Conservation (phyloP, 2,888 invertebrate species). For the Bhutanitis thaidina region DNA sequence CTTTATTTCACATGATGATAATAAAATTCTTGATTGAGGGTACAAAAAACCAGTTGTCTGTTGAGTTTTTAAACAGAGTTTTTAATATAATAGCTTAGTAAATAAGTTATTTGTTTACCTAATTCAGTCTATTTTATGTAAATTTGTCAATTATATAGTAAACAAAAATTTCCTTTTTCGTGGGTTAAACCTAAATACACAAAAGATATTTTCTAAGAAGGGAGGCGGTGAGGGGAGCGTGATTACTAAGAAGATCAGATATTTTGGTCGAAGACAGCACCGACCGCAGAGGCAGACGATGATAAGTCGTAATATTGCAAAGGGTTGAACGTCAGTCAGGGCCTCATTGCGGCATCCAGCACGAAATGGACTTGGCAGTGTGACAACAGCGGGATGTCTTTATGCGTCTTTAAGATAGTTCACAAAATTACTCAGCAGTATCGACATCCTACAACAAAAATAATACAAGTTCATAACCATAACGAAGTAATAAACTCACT, state of each 20-base stretch:
- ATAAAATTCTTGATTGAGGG: too few species aligned
- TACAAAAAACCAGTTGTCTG: too few species aligned
- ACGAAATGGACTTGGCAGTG: slow-evolving; percentile 34
- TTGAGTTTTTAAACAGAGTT: too few species aligned
- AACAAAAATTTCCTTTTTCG: too few species aligned
- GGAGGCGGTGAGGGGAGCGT: not conserved
- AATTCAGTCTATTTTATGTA: too few species aligned
- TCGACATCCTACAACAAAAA: slow-evolving; percentile 23
- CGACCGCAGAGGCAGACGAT: not conserved
- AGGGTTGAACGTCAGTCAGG: slow-evolving; percentile 5
- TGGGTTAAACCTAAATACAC: too few species aligned
- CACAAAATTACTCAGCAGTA: slow-evolving; percentile 37
- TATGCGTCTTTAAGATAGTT: slow-evolving; percentile 20
- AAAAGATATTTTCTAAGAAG: too few species aligned
- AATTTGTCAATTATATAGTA: too few species aligned
- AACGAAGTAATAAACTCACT: slow-evolving; percentile 5
- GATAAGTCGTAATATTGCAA: not conserved
- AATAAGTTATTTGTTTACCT: too few species aligned
- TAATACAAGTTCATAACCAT: slow-evolving; percentile 20
- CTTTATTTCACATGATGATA: too few species aligned
- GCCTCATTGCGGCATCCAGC: slow-evolving; percentile 16
- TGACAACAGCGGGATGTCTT: slow-evolving; percentile 35
- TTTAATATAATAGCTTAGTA: too few species aligned
- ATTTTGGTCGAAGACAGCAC: slow-evolving; percentile 1
- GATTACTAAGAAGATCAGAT: slow-evolving; percentile 3